phyloP scores from a whole-genome alignment of 2,888 invertebrate genomes.

The Drosophila pullipes region DNA sequence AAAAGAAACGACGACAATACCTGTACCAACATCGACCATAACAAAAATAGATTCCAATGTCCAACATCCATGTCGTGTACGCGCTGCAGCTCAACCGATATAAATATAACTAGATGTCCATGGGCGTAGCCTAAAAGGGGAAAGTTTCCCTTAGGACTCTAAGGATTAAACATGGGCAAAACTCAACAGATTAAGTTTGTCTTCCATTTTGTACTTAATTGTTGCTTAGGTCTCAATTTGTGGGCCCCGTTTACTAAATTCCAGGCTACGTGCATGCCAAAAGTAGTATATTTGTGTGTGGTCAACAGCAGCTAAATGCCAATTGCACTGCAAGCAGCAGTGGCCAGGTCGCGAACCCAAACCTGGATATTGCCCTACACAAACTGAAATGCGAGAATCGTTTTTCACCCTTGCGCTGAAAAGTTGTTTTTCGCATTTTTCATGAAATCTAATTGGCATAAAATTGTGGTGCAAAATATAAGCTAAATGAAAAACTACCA shows the following conservation, averaged over 20 bases:
- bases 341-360: conserved; percentile 13
- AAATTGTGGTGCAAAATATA: conserved; percentile 18
- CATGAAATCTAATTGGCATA: conserved; percentile 38
- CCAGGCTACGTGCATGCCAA: background rate
- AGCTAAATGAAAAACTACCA: background rate
- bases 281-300: background rate
- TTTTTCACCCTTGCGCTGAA: conserved; percentile 24
- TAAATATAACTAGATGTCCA: conserved; percentile 31
- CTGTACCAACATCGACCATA: conserved; percentile 15
- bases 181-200: background rate
- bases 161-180: background rate
- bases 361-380: conserved; percentile 10
- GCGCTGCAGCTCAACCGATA: conserved; percentile 67
- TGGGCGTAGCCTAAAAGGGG: background rate
- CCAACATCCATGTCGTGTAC: conserved; percentile 32
- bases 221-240: background rate
- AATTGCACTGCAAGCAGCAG: conserved; percentile 50
- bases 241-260: background rate
- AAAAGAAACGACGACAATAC: background rate
- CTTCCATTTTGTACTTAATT: background rate
- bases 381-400: conserved; percentile 43
- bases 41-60: conserved; percentile 63
- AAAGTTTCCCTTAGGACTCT: background rate
- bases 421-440: conserved; percentile 14
- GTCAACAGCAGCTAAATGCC: conserved; percentile 44